These are phyloP conservation scores for Conops quadrifasciatus DNA, from an alignment of 2,888 invertebrate genomes.

Conservation along the genomic window DNA sequence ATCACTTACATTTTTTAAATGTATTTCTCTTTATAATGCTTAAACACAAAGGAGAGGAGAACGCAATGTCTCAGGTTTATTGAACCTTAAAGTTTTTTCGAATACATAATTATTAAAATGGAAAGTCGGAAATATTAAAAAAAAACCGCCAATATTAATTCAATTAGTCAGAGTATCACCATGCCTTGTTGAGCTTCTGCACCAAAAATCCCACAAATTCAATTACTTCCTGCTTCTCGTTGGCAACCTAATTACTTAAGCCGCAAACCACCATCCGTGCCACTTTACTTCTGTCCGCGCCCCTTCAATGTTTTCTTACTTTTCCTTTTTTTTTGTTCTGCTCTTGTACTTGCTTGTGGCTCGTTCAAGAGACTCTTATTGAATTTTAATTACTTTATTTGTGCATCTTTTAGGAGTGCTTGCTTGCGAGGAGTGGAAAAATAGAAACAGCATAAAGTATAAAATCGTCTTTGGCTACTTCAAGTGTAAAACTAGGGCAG, in stretches of 20 bases:
- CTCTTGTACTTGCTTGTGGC: not conserved
- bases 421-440: too few relatives aligned
- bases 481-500: not conserved
- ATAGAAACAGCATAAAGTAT: not conserved
- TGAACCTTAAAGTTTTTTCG: not conserved
- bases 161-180: conserved; percentile 22
- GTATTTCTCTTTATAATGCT: too few relatives aligned
- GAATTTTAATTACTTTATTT: conserved; percentile 30
- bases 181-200: not conserved
- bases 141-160: conserved; percentile 20
- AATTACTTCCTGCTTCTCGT: not conserved
- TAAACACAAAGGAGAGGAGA: too few relatives aligned
- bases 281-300: not conserved
- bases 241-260: conserved; percentile 1
- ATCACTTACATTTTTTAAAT: too few relatives aligned
- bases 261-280: not conserved
- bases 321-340: not conserved
- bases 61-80: not conserved
- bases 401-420: not conserved
- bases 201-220: not conserved
- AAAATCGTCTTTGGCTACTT: not conserved
- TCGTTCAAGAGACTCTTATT: not conserved
- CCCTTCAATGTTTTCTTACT: not conserved
- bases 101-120: not conserved
- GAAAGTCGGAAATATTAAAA: not conserved